A percentile compares a stretch with the other conserved stretches of the same genome.
These are phyloP conservation scores for Meloidogyne floridensis DNA, from an alignment of 1,140 invertebrate genomes.

Conservation along the genomic window DNA sequence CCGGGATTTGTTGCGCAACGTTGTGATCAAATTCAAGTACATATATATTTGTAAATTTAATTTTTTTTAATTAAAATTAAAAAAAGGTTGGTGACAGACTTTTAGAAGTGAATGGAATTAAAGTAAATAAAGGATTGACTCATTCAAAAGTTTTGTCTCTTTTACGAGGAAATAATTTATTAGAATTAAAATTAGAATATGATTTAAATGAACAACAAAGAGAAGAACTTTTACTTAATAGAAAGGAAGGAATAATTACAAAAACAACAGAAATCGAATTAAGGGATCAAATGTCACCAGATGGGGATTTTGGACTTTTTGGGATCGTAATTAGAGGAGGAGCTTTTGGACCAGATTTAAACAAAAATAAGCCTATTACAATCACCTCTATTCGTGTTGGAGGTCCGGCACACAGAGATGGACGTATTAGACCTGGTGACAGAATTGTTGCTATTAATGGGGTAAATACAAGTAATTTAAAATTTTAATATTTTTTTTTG, in stretches of 20 bases:
- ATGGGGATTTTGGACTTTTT: conserved; percentile 20
- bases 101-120: conserved; percentile 79
- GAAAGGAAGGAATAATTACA: conserved; percentile 65
- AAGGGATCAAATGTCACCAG: background rate
- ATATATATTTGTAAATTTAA: conserved; percentile 1
- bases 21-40: conserved; percentile 69
- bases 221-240: background rate
- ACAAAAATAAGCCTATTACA: conserved; percentile 76
- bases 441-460: conserved; percentile 84
- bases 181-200: conserved; percentile 80
- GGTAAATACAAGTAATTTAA: conserved; percentile 59
- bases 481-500: background rate
- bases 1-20: conserved; percentile 72
- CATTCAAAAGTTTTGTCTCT: conserved; percentile 79
- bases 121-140: conserved; percentile 73
- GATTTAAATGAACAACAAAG: conserved; percentile 68
- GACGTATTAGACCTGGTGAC: conserved; percentile 71
- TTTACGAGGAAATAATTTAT: conserved; percentile 72
- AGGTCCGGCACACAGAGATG: conserved; percentile 78
- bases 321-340: conserved; percentile 71
- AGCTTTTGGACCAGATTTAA: conserved; percentile 70
- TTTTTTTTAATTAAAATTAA: conserved; percentile 47
- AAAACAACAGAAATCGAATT: conserved; percentile 69
- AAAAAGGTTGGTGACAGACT: conserved; percentile 78
- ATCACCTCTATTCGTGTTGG: conserved; percentile 85